Conservation (phyloP, 2,797 vertebrate species). For the Coregonus sp. region DNA sequence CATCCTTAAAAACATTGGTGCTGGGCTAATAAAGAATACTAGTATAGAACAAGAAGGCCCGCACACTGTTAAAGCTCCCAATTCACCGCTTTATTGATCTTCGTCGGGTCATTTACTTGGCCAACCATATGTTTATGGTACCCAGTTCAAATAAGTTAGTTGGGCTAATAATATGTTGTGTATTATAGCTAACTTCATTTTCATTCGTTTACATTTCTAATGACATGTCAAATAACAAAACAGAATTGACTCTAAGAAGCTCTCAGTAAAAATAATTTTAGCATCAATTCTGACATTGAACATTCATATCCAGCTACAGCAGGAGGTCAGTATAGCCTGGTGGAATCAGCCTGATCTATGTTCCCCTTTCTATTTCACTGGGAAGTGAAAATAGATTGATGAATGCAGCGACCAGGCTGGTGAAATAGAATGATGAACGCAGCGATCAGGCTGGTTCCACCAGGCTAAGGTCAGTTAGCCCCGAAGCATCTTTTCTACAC, state of each 20-base stretch:
- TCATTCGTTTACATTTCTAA: neutral
- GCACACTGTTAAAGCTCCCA: too few relatives aligned
- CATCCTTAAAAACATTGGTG: neutral
- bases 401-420: neutral
- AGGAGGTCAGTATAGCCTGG: neutral
- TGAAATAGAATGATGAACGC: too few relatives aligned
- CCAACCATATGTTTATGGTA: neutral
- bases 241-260: too few relatives aligned
- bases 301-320: neutral
- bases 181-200: neutral
- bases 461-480: constrained; percentile 13
- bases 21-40: too few relatives aligned
- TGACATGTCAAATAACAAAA: too few relatives aligned
- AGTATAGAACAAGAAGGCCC: too few relatives aligned
- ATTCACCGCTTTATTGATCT: neutral
- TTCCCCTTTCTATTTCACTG: neutral
- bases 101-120: neutral
- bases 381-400: neutral
- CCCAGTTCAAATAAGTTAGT: neutral
- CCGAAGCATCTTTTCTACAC: neutral
- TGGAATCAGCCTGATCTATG: neutral
- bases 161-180: constrained; percentile 74
- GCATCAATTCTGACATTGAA: too few relatives aligned
- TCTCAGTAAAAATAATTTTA: too few relatives aligned
- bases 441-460: constrained; percentile 56